Conservation (phyloP, 2,797 vertebrate species). For the Coregonus ussuriensis region DNA sequence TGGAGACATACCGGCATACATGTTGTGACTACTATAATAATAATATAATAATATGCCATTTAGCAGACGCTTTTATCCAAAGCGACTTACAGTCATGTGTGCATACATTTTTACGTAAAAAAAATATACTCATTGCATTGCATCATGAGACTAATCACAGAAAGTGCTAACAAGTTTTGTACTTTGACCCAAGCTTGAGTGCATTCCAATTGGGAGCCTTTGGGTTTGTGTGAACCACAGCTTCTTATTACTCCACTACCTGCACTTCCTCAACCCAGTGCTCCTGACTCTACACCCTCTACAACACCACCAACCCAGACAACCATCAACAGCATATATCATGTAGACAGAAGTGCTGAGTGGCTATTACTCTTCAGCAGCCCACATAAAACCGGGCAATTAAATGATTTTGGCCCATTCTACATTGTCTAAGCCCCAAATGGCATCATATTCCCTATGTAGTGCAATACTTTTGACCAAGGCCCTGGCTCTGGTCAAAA, state of each 20-base stretch:
- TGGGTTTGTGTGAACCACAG: not conserved
- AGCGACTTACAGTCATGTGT: too few species aligned
- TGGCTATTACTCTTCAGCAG: conserved; percentile 48
- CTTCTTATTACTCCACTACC: conserved; percentile 4
- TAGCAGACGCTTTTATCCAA: too few species aligned
- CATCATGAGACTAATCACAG: not conserved
- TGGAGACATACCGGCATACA: not conserved
- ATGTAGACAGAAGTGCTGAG: conserved; percentile 64
- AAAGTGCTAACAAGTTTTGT: not conserved
- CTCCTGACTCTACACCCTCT: conserved; percentile 3
- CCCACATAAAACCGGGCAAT: conserved; percentile 60
- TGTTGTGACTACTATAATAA: not conserved
- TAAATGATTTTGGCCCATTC: conserved; percentile 56
- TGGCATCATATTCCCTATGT: not conserved
- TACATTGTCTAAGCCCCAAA: conserved; percentile 36
- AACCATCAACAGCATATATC: conserved; percentile 59
- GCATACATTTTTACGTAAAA: too few species aligned
- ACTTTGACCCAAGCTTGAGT: conserved; percentile 3
- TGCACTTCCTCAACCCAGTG: conserved; percentile 21
- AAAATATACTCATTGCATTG: not conserved
- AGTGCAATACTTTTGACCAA: not conserved
- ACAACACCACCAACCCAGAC: not conserved
- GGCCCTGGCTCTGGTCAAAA: not conserved
- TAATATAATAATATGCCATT: too few species aligned
- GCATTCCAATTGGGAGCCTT: not conserved